Percentiles rank a stretch among this genome's conserved stretches.
These are phyloP conservation scores for Dasysyrphus albostriatus DNA, from an alignment of 2,888 invertebrate species.

Conservation along the genomic window DNA sequence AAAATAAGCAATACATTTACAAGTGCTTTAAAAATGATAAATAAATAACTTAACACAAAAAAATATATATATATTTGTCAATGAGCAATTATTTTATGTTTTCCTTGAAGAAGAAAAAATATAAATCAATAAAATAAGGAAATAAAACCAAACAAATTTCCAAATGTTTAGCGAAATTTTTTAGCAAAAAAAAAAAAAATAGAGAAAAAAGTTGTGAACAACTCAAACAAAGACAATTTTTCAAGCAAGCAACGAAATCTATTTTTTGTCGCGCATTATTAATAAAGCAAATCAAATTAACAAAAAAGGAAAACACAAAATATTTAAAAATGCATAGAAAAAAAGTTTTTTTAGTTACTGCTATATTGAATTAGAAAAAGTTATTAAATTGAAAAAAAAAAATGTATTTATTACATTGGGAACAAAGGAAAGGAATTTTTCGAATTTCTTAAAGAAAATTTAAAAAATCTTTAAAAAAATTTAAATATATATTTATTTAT, in stretches of 20 bases:
- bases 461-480: constrained; percentile 39
- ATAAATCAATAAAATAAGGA: constrained; percentile 22
- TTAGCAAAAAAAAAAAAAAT: constrained; percentile 35
- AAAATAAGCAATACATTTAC: constrained; percentile 75
- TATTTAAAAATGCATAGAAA: constrained; percentile 54
- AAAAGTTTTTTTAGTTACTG: no score
- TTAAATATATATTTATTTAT: constrained; percentile 67
- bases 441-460: constrained; percentile 81
- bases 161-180: constrained; percentile 62
- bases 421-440: constrained; percentile 83
- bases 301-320: constrained; percentile 73
- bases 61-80: constrained; percentile 47
- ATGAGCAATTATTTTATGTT: constrained; percentile 74
- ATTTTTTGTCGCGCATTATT: constrained; percentile 71
- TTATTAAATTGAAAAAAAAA: constrained; percentile 41
- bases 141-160: constrained; percentile 43
- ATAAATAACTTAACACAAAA: constrained; percentile 39
- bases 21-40: constrained; percentile 74
- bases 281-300: constrained; percentile 32
- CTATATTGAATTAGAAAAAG: no score
- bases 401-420: constrained; percentile 77
- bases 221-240: constrained; percentile 67
- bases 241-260: constrained; percentile 75
- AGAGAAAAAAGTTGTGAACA: constrained; percentile 58
- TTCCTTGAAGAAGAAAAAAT: constrained; percentile 56